Base-by-base conservation (phyloP, 2,888 invertebrate species). In the Eilema griseolum region DNA sequence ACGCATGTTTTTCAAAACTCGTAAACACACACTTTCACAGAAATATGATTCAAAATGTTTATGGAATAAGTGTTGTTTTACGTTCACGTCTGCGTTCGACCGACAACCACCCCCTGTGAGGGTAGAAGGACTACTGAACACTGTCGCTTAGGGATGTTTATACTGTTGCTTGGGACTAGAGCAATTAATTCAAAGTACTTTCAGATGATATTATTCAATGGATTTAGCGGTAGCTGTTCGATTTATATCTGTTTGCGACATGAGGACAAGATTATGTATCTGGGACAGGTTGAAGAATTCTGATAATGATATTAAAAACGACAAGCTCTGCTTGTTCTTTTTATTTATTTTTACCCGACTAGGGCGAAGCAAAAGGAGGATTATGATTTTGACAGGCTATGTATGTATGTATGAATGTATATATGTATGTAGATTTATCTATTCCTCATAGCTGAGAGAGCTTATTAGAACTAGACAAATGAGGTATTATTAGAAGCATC, bases 111-210 rank as follows among this genome's bases (percentile, higher is more conserved):
- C 78, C 84, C 41, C 56, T 10, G 0, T 10, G 79, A 79, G 79
- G 83, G 85, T 76, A 77, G 80, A 33, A 70, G 70, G 28, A 69
- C 65, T 69, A 86, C 86, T 86, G 83, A 77, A 69, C 2, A 24
- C 8, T 41, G 10, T 41, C 26, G 52, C 24, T 56, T 24, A 26
- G 61, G 66, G 41, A 59, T 74, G 57, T 74, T 72, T 71, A 71
- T 60, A 52, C 62, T 72, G 72, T 66, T 74, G 63, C 66, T 33
- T 56, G 28, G 20, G 57, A 56, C 37, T 60, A 16, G 23, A 12
- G 23, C 61, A 70, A 37, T 66, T 41, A 37, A 60, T n/a, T 59
- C n/a, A 0, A 61, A 61, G n/a, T 33, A 61, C 28, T n/a, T 61
- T 33, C 12, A n/a, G n/a, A 33, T 28, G 20, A 31, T 61, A 31